Evolutionary conservation across 2,888 invertebrate species (phyloP), one percentile per base, ranked within the genome.

Genomic region (Syrista parreyssii): DNA sequence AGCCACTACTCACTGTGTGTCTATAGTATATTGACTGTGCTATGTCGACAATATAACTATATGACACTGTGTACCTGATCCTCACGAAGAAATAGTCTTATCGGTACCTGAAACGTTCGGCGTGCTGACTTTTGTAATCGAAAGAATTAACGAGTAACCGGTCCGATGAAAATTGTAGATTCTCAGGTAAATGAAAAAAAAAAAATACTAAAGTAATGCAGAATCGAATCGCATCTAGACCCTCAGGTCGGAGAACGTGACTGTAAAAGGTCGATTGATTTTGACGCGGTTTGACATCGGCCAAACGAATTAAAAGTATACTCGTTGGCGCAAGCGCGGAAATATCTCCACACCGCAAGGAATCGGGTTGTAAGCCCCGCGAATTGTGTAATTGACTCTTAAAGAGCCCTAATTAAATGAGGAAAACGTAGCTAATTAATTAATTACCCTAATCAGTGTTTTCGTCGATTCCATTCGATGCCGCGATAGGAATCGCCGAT

Each of bases 1-100:
- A 80, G 81, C 75, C 77, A 32, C 30, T 32, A 11, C 69, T 33
- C 55, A 23, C 55, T 23, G 55, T 55, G 6, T 55, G 55, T 9
- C 23, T 55, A 23, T 55, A 55, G 23, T 55, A 55, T 55, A 15
- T 55, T 55, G 23, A 23, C 55, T 2, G 23, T 55, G 55, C 9
- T 55, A 23, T 55, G 23, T 55, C 23, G 23, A 23, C 55, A 55
- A 2, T 55, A 9, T 55, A 55, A 55, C 40, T 55, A 55, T 1
- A 23, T 55, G 55, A 55, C 23, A 55, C 2, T 23, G 55, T 9
- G 23, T 9, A 9, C 1, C 23, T 9, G 55, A 9, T 23, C 23
- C 2, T 55, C 23, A 23, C 0, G 23, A 55, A 55, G 23, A 9
- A 55, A 23, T 23, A 55, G 9, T 9, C 23, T 23, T 55, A 23